A percentile compares a stretch with the other conserved stretches of the same genome.
Conservation (phyloP, 2,888 invertebrate genomes). For the Leucophenga maculata region DNA sequence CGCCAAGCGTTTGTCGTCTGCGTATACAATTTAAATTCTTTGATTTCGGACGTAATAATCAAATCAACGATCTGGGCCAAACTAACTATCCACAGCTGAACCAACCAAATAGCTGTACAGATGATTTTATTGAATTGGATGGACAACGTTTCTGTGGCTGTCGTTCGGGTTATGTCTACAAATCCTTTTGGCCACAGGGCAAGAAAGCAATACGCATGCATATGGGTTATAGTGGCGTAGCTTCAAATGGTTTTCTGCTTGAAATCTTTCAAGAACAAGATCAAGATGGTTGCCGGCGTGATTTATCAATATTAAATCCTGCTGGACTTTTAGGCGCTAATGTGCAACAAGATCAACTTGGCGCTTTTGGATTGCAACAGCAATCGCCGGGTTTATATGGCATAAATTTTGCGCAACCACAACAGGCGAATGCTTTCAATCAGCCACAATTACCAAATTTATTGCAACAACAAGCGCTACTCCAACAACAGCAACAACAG, state of each 20-base stretch:
- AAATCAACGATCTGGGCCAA: constrained; percentile 19
- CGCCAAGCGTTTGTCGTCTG: constrained; percentile 73
- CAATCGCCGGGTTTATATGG: constrained; percentile 16
- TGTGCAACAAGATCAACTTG: not conserved
- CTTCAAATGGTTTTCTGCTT: constrained; percentile 74
- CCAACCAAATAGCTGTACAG: constrained; percentile 66
- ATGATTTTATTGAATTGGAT: constrained; percentile 75
- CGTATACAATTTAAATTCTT: constrained; percentile 75
- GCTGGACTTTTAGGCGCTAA: not conserved
- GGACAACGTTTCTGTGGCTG: constrained; percentile 76
- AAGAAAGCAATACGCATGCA: constrained; percentile 73
- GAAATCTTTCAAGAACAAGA: constrained; percentile 76
- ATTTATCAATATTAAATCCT: constrained; percentile 16
- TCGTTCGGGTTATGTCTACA: constrained; percentile 68
- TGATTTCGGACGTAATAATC: constrained; percentile 70
- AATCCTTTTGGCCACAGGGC: constrained; percentile 62
- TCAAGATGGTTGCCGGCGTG: constrained; percentile 44
- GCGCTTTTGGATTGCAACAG: constrained; percentile 23
- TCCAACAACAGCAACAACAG: constrained; percentile 16
- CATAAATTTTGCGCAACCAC: constrained; percentile 24
- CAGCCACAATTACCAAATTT: constrained; percentile 7
- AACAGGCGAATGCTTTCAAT: not conserved
- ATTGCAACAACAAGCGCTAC: not conserved
- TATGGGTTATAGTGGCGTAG: constrained; percentile 70
- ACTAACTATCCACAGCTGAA: constrained; percentile 6